phyloP scores from a whole-genome alignment of 2,888 invertebrate genomes.

The Nowickia ferox region DNA sequence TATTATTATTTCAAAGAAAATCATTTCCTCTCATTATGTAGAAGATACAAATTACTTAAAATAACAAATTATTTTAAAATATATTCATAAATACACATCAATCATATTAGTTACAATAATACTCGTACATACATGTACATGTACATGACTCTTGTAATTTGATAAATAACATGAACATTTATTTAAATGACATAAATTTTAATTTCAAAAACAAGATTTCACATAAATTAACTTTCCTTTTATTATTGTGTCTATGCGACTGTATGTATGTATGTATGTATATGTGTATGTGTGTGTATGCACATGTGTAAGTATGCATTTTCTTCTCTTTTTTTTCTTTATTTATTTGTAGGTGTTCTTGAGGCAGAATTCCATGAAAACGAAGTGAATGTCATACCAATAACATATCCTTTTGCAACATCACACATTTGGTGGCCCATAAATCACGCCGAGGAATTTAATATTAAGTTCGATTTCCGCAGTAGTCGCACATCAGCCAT shows the following conservation, averaged over 20 bases:
- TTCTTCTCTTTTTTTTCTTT: slow-evolving; percentile 15
- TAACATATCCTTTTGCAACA: slow-evolving; percentile 95
- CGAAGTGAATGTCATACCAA: slow-evolving; percentile 93
- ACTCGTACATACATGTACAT: no score
- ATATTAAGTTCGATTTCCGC: slow-evolving; percentile 93
- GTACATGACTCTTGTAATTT: slow-evolving; percentile 34
- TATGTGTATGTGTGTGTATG: not conserved
- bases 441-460: slow-evolving; percentile 88
- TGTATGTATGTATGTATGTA: not conserved
- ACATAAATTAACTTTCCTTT: slow-evolving; percentile 39
- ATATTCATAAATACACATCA: not conserved
- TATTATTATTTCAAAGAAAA: not conserved
- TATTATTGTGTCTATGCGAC: not conserved
- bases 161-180: slow-evolving; percentile 26
- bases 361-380: slow-evolving; percentile 93
- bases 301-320: not conserved
- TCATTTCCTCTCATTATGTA: not conserved
- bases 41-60: not conserved
- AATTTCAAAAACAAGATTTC: slow-evolving; percentile 31
- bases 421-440: slow-evolving; percentile 96
- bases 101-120: slow-evolving; percentile 15
- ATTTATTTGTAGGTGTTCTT: slow-evolving; percentile 85
- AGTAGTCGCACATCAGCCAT: slow-evolving; percentile 92
- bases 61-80: not conserved
- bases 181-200: slow-evolving; percentile 48